Base-by-base conservation (phyloP, 2,797 vertebrate genomes). In the Taenioides sp. region DNA sequence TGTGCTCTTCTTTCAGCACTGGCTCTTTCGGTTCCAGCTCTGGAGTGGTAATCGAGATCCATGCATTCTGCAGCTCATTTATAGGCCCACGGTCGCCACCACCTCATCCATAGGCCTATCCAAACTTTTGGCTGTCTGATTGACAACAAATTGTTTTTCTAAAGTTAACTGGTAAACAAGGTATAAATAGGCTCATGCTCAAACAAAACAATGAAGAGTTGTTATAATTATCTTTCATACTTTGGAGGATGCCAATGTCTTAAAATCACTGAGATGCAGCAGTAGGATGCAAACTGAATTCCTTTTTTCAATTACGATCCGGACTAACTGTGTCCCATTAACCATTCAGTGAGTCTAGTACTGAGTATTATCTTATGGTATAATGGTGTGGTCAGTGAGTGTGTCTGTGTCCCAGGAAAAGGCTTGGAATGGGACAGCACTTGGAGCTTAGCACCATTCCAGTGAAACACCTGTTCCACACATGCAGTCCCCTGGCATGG, bases 371-470 rank as follows among this genome's bases (percentile, higher is more conserved):
- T 58, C 55, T 58, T 22, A 12, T n/a, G 59, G 34, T 49, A 23
- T 57, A 57, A 43, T 68, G 50, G 70, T 70, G 65, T 54, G 57
- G 63, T 69, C 60, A 64, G 43, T 49, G 43, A 60, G 69, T 77
- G 62, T 68, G 52, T 74, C 40, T 76, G 17, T 40, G 76, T 52
- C 70, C 84, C 87, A 88, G 82, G 84, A 91, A 91, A 88, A 92
- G 87, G 89, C 79, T 88, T 84, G 87, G 77, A 80, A 84, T 86
- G 86, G 86, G 86, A 88, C 87, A 86, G 84, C 82, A 90, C 88
- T 90, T 89, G 87, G 78, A 90, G 88, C 90, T 93, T 92, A 91
- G 78, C 91, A 87, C 92, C 90, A 92, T 93, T 92, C 89, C 83
- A 84, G 70, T 72, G 74, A 87, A 88, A 89, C 91, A 93, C 91